Evolutionary conservation across 1,140 invertebrate species (phyloP), one percentile per base, ranked within the genome.

Genomic region (Papilio glaucus): DNA sequence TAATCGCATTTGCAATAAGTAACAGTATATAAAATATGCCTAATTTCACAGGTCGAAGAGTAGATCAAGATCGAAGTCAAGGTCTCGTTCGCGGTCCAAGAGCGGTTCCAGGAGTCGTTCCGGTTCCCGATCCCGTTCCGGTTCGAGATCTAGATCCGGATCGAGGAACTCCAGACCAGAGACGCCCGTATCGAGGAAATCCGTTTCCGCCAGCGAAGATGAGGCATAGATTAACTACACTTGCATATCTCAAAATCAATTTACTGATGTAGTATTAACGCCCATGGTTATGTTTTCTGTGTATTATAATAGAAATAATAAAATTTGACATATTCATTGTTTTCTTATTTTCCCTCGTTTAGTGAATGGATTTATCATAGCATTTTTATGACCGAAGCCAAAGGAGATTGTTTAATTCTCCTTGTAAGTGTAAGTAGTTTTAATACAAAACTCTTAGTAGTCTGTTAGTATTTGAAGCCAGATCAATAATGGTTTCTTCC

Each of bases 191-290:
- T 93, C 92, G 7, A 87, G 93, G 60, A 94, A 94, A 71, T 94
- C 94, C 21, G 91, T 94, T 13, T 94, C 93, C 0, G 94, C 93
- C 21, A 94, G 94, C 81, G 94, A 94, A 78, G 93, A 93, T 71
- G 91, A 93, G 80, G 83, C 76, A 76, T 91, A 88, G 75, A 57
- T 57, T 57, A 57, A 4, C 49, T 18, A 49, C 15, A 49, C 21
- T 15, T 75, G 63, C 37, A 67, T 63, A 57, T 61, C n/a, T 72
- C 24, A 45, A 39, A 62, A 26, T 57, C 21, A 57, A 26, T 57
- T 57, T 24, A 57, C 49, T 21, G 21, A 12, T 57, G 49, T 57
- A 21, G 49, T 57, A 57, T 57, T 24, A 12, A 57, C 24, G 49
- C 49, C 49, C 49, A 57, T 57, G 21, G 49, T 57, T 57, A 57